Evolutionary conservation across 2,888 invertebrate genomes (phyloP).

Genomic region (Allygus modestus): DNA sequence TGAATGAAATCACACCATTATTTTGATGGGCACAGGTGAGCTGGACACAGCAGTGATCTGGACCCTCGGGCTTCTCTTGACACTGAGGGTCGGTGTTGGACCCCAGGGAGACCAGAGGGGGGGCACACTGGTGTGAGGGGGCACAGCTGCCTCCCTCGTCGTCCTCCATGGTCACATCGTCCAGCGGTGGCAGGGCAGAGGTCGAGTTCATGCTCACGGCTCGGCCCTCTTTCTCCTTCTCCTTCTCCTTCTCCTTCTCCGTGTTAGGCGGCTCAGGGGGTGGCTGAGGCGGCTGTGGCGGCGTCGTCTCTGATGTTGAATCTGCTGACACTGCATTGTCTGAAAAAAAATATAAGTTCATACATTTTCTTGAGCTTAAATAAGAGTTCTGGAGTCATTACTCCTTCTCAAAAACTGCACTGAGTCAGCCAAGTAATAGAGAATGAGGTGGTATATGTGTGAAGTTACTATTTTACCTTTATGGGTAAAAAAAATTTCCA

Average conservation of each 20-base stretch:
- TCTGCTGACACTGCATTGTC: constrained; percentile 6
- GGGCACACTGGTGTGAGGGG: constrained; percentile 76
- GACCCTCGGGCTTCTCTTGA: constrained; percentile 82
- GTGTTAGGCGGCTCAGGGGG: constrained; percentile 68
- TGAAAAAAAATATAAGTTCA: background rate
- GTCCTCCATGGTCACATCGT: constrained; percentile 86
- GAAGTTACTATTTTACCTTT: no score
- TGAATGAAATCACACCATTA: background rate
- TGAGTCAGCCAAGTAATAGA: no score
- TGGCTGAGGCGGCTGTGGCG: constrained; percentile 63
- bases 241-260: constrained; percentile 72
- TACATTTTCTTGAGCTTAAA: no score
- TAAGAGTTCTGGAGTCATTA: no score
- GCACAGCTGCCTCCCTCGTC: constrained; percentile 72
- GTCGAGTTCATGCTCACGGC: constrained; percentile 42
- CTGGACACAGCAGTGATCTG: constrained; percentile 84
- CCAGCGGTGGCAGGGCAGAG: constrained; percentile 75
- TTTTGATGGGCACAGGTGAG: constrained; percentile 79
- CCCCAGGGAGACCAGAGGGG: constrained; percentile 81
- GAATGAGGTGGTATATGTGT: no score
- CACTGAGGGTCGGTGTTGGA: constrained; percentile 83
- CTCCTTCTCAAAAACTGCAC: no score
- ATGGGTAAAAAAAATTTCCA: no score
- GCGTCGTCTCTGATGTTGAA: constrained; percentile 64
- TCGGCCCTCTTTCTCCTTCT: constrained; percentile 71